These are phyloP conservation scores for Oxystoma pomonae DNA, from an alignment of 2,888 invertebrate species.

Conservation along the genomic window DNA sequence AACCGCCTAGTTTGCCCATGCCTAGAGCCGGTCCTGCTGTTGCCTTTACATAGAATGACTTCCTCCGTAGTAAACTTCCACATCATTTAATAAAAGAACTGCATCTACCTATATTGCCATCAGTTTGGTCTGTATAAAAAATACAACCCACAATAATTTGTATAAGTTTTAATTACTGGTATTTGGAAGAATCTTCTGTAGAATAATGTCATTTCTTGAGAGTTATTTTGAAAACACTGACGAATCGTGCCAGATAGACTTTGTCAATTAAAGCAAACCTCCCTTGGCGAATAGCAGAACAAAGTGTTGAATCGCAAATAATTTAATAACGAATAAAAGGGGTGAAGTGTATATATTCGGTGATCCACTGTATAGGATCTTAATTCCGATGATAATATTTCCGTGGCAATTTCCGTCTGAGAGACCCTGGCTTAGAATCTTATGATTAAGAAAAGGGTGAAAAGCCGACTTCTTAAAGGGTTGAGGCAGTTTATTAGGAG, in stretches of 20 bases:
- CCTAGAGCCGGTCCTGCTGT: too few species aligned
- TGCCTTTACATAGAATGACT: too few species aligned
- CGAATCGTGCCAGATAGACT: not conserved
- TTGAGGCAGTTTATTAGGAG: too few species aligned
- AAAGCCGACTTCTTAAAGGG: slow-evolving; percentile 1
- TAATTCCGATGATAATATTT: slow-evolving; percentile 44
- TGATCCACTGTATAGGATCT: slow-evolving; percentile 31
- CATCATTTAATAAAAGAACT: too few species aligned
- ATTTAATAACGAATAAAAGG: slow-evolving; percentile 35
- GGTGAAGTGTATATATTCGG: slow-evolving; percentile 25
- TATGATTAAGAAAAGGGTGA: slow-evolving; percentile 29
- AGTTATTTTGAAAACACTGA: not conserved
- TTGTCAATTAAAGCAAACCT: not conserved
- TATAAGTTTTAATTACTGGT: too few species aligned
- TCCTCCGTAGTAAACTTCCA: too few species aligned
- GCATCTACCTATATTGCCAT: too few species aligned
- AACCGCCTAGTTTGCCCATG: too few species aligned
- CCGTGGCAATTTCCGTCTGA: slow-evolving; percentile 43
- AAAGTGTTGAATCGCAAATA: slow-evolving; percentile 34
- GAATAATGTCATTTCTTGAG: too few species aligned
- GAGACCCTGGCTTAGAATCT: slow-evolving; percentile 25
- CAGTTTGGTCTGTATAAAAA: too few species aligned
- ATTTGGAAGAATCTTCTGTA: too few species aligned
- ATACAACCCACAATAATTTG: too few species aligned
- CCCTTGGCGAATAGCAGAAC: slow-evolving; percentile 11